Evolutionary conservation across 2,888 invertebrate genomes (phyloP), one percentile per base, ranked within the genome.

Genomic region (Bembecia ichneumoniformis): DNA sequence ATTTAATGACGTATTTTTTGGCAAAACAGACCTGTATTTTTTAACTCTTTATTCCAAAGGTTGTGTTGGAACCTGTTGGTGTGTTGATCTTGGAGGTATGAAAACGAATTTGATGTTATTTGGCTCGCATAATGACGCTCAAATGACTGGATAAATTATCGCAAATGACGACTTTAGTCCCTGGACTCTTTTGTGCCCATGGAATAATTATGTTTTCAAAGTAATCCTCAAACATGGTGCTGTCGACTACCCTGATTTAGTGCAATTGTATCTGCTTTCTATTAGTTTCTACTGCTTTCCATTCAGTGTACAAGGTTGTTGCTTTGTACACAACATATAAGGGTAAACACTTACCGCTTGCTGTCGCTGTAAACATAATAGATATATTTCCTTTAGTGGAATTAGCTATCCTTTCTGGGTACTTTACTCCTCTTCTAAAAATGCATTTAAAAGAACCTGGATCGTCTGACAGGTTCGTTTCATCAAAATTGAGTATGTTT

Each of bases 381-480:
- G 16, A 5, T 20, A 58, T 57, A 34, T 46, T 48, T 5, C 56
- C 54, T 48, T 59, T 61, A 2, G 58, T 52, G 17, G 46, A 46
- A 50, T 60, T 63, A 0, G 48, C 9, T n/a, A 58, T 43, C 35
- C 55, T 50, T 36, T 61, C 57, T n/a, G n/a, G n/a, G n/a, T n/a
- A n/a, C n/a, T n/a, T n/a, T n/a, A n/a, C n/a, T n/a, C n/a, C n/a
- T n/a, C 58, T 15, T 35, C 54, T 34, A 35, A 52, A 52, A n/a
- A 55, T 43, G 43, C 43, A 9, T 13, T 43, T 43, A 4, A 13
- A 43, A 43, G 43, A 43, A 43, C 43, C 43, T 43, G 43, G 43
- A 43, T 43, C 43, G 43, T 43, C 43, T 13, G 43, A 43, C 43
- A 43, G 43, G 43, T 43, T 43, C 3, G 43, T 43, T n/a, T 43